Percentiles rank a stretch among this genome's conserved stretches.
phyloP scores from a whole-genome alignment of 2,113 vertebrate species.

The Herpailurus yagouaroundi region DNA sequence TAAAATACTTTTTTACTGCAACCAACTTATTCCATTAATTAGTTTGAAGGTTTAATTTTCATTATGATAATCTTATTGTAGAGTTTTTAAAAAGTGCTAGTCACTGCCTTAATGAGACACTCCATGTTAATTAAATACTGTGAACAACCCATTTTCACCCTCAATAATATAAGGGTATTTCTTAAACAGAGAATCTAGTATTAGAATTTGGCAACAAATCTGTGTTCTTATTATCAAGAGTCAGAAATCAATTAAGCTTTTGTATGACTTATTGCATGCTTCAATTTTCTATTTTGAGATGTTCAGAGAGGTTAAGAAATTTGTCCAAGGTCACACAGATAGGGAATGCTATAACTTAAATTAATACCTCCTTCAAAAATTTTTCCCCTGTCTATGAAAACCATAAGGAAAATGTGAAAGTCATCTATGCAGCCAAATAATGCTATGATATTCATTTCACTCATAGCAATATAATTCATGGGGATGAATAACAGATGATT shows the following conservation, averaged over 20 bases:
- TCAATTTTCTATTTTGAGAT: constrained; percentile 3
- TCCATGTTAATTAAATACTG: neutral
- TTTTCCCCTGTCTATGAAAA: constrained; percentile 25
- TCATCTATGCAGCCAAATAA: neutral
- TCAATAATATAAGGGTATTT: neutral
- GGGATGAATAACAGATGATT: neutral
- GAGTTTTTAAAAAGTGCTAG: neutral
- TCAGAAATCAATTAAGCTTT: neutral
- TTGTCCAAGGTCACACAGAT: neutral
- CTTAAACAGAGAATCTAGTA: neutral
- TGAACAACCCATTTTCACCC: neutral
- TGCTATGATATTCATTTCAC: neutral
- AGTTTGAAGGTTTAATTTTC: constrained; percentile 44
- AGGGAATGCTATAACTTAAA: neutral
- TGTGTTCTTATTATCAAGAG: neutral
- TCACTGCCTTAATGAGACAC: constrained; percentile 14
- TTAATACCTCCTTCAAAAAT: neutral
- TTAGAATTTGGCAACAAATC: constrained; percentile 39
- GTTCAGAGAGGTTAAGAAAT: neutral
- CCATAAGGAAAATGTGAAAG: neutral
- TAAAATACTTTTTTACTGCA: neutral
- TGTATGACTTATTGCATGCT: neutral
- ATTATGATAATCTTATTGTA: neutral
- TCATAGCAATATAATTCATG: neutral
- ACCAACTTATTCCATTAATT: constrained; percentile 20